Conservation (phyloP, 1,140 invertebrate species). For the Dendrolimus kikuchii region DNA sequence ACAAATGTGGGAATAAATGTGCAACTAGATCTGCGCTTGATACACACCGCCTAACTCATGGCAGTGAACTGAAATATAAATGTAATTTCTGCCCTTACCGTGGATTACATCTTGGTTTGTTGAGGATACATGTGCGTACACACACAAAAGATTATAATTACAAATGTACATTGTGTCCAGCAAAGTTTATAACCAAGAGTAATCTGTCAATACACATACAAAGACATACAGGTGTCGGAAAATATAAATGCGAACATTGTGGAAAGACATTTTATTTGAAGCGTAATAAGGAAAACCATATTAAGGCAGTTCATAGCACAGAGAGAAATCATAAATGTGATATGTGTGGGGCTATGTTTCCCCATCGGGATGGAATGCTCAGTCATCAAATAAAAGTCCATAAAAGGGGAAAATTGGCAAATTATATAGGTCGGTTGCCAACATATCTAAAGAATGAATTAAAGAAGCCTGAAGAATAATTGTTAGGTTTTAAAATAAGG, state of each 20-base stretch:
- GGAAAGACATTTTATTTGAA: slow-evolving; percentile 17
- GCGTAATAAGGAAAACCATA: slow-evolving; percentile 16
- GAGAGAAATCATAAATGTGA: slow-evolving; percentile 15
- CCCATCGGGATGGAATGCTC: slow-evolving; percentile 17
- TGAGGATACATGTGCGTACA: slow-evolving; percentile 24
- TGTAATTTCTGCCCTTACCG: slow-evolving; percentile 24
- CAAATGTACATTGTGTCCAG: slow-evolving; percentile 17
- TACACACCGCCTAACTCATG: slow-evolving; percentile 17
- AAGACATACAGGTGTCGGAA: slow-evolving; percentile 10
- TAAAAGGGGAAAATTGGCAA: slow-evolving; percentile 13
- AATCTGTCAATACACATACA: slow-evolving; percentile 19
- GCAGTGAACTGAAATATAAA: slow-evolving; percentile 20
- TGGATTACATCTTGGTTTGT: slow-evolving; percentile 16
- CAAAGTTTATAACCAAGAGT: slow-evolving; percentile 21
- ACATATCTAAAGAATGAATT: slow-evolving; percentile 13
- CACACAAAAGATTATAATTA: slow-evolving; percentile 27
- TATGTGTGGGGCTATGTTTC: slow-evolving; percentile 18
- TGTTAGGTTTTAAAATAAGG: no score
- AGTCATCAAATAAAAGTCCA: slow-evolving; percentile 20
- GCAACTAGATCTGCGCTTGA: slow-evolving; percentile 14
- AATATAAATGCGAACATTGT: slow-evolving; percentile 16
- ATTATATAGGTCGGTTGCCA: slow-evolving; percentile 6
- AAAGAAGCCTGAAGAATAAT: background rate
- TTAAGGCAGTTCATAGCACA: slow-evolving; percentile 9
- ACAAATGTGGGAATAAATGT: slow-evolving; percentile 19